These are phyloP conservation scores for Pycnonotus jocosus DNA, from an alignment of 2,113 vertebrate species.

Conservation along the genomic window DNA sequence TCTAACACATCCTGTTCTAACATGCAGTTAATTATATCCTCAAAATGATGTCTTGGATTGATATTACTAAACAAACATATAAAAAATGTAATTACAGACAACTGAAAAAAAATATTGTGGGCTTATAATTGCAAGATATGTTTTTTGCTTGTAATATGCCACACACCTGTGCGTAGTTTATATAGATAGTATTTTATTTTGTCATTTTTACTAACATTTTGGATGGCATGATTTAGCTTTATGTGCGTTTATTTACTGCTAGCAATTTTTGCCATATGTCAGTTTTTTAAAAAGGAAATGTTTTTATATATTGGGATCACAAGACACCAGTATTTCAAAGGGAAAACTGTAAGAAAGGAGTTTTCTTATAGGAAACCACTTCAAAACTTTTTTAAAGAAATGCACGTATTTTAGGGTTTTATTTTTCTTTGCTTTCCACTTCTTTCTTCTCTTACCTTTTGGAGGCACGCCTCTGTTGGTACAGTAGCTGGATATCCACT, in stretches of 20 bases:
- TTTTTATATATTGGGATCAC: neutral
- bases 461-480: neutral
- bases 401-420: neutral
- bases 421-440: neutral
- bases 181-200: constrained; percentile 66
- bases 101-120: constrained; percentile 66
- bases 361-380: neutral
- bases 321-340: neutral
- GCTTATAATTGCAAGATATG: constrained; percentile 57
- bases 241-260: constrained; percentile 59
- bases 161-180: constrained; percentile 58
- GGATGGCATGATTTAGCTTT: constrained; percentile 48
- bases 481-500: neutral
- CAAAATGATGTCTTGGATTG: constrained; percentile 67
- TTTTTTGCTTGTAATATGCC: constrained; percentile 56
- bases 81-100: constrained; percentile 70
- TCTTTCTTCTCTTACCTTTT: neutral
- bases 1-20: constrained; percentile 55
- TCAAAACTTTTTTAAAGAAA: neutral
- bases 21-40: constrained; percentile 70
- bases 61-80: constrained; percentile 71
- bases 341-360: neutral
- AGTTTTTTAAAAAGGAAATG: constrained; percentile 13
- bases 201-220: constrained; percentile 70
- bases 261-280: constrained; percentile 64